Conservation (phyloP, 2,888 invertebrate species). For the Timema cristinae region DNA sequence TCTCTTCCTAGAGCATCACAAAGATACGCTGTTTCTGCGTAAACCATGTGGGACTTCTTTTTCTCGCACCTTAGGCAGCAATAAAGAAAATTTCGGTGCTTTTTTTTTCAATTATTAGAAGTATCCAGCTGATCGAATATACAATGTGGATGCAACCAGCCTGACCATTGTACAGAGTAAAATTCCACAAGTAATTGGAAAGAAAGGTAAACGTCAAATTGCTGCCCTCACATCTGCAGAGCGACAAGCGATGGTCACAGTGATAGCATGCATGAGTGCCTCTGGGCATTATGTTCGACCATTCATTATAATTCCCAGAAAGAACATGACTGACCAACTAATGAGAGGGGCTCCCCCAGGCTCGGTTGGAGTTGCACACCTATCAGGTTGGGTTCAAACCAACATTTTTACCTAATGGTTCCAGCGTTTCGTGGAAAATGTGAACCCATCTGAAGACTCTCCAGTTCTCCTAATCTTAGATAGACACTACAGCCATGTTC, state of each 20-base stretch:
- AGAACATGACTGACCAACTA: constrained; percentile 7
- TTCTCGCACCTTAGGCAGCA: no score
- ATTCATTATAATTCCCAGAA: constrained; percentile 16
- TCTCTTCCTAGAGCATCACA: no score
- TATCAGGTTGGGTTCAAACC: constrained; percentile 19
- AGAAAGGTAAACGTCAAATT: constrained; percentile 19
- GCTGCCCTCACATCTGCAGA: constrained; percentile 17
- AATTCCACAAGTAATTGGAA: constrained; percentile 16
- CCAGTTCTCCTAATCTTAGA: constrained; percentile 16
- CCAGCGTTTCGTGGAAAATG: constrained; percentile 10
- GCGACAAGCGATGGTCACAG: constrained; percentile 5
- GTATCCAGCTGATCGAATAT: constrained; percentile 13
- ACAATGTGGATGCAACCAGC: constrained; percentile 20
- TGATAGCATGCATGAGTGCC: constrained; percentile 20
- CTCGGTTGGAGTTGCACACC: constrained; percentile 10
- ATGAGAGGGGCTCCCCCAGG: constrained; percentile 15
- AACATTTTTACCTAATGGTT: constrained; percentile 17
- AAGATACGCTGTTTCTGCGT: no score
- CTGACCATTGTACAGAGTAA: constrained; percentile 22
- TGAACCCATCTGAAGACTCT: constrained; percentile 7
- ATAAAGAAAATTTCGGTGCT: no score
- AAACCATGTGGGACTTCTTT: no score
- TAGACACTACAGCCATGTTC: constrained; percentile 14
- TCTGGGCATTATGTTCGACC: constrained; percentile 9
- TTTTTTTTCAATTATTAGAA: neutral